Evolutionary conservation across 2,888 invertebrate genomes (phyloP).

Genomic region (Erebia epiphron): DNA sequence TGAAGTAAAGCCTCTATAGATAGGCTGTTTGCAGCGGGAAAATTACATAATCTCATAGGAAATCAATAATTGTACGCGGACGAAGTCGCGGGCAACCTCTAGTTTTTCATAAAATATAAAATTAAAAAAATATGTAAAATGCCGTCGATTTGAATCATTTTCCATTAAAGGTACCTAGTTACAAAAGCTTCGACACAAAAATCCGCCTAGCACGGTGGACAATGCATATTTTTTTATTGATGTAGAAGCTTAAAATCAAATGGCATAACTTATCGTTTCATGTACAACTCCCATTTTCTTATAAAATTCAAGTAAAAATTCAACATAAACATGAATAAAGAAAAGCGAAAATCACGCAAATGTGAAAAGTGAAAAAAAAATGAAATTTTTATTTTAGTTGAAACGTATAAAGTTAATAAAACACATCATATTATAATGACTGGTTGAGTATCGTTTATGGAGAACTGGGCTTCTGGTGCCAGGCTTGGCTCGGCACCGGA

Average conservation of each 20-base stretch:
- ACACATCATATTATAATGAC: constrained; percentile 24
- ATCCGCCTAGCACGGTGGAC: too few species aligned
- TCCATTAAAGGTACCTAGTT: too few species aligned
- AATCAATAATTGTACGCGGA: too few species aligned
- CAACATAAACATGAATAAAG: constrained; percentile 3
- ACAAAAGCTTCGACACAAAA: too few species aligned
- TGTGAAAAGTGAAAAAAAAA: constrained; percentile 24
- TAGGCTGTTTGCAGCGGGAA: too few species aligned
- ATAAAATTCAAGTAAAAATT: constrained; percentile 5
- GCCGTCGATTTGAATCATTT: too few species aligned
- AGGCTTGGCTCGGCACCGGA: constrained; percentile 33
- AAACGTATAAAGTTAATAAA: constrained; percentile 24
- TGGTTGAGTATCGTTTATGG: constrained; percentile 24
- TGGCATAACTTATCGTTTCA: constrained; percentile 1
- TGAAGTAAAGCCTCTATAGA: too few species aligned
- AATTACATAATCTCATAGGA: too few species aligned
- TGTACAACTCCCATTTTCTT: constrained; percentile 6
- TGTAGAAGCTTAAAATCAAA: neutral
- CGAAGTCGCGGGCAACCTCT: too few species aligned
- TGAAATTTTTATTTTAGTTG: constrained; percentile 22
- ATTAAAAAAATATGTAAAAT: too few species aligned
- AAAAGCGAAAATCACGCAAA: constrained; percentile 26
- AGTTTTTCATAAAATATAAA: too few species aligned
- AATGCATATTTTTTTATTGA: too few species aligned
- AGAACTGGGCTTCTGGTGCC: constrained; percentile 31